Percentiles rank a stretch among this genome's conserved stretches.
phyloP scores from a whole-genome alignment of 2,797 vertebrate species.

The Anabas testudineus region DNA sequence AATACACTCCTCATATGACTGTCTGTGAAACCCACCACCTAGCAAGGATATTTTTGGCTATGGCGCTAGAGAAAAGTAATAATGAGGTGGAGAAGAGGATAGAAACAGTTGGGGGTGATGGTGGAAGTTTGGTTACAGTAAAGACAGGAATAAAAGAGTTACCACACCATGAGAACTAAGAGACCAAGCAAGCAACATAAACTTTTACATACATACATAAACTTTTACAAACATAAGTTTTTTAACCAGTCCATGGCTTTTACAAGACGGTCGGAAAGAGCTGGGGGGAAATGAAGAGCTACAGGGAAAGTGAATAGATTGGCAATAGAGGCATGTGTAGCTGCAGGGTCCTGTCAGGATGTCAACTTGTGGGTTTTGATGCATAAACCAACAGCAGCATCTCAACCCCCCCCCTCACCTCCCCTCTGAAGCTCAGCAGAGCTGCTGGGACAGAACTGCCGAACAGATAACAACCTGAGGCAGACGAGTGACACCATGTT shows the following conservation, averaged over 20 bases:
- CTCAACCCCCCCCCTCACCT: conserved; percentile 38
- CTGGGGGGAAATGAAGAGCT: not conserved
- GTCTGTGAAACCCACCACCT: conserved; percentile 17
- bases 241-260: not conserved
- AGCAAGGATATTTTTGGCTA: conserved; percentile 31
- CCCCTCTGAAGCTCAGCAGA: conserved; percentile 49
- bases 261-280: conserved; percentile 3
- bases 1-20: conserved; percentile 10
- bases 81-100: not conserved
- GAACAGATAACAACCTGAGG: conserved; percentile 30
- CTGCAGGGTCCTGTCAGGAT: conserved; percentile 58
- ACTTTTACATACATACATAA: too few relatives aligned
- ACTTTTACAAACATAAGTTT: too few relatives aligned
- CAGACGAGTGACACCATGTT: not conserved
- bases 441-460: conserved; percentile 30
- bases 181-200: conserved; percentile 16
- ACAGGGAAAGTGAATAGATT: conserved; percentile 12
- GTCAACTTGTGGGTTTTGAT: conserved; percentile 59
- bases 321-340: conserved; percentile 9
- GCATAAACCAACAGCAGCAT: conserved; percentile 69
- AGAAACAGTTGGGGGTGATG: not conserved
- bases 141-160: not conserved
- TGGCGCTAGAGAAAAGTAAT: conserved; percentile 28
- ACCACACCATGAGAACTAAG: not conserved
- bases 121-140: not conserved